Evolutionary conservation across 2,888 invertebrate species (phyloP), one percentile per base, ranked within the genome.

Genomic region (Agrilus cyanescens): DNA sequence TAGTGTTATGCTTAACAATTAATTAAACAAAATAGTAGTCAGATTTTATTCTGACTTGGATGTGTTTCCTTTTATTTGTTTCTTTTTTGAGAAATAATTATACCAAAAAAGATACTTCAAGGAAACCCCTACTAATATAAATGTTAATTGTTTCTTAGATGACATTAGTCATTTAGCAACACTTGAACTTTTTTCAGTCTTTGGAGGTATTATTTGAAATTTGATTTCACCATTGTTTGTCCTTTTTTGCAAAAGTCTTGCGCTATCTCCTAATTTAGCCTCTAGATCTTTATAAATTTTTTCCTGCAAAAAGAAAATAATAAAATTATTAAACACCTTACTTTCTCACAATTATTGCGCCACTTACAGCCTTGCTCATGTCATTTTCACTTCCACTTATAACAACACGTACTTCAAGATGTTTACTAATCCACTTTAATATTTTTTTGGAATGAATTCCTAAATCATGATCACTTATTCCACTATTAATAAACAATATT

Each of bases 391-490:
- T 70, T 12, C 72, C 74, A 53, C 69, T 67, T 43, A 80, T 71
- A 29, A 76, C 63, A 37, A 79, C 66, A 58, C 70, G 68, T 4
- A 83, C 76, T 68, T 82, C 80, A 65, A 76, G 74, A 7, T 70
- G 71, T 55, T 82, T 83, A n/a, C 66, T 65, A 6, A 82, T 54
- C 69, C 82, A 76, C 63, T 82, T 83, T 1, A 65, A 47, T 51
- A 82, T 76, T 58, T 80, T 80, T 46, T 76, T 80, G 0, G 79
- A 61, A 46, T 75, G 70, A 6, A 76, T 75, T 57, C 73, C 66
- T 34, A 84, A 69, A 64, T 85, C 84, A 63, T 82, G 74, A 34
- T 77, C 73, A 5, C 71, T 72, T 46, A 83, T 83, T 49, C 71
- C 73, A 4, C 74, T 65, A 13, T 75, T 74, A 14, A 84, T 61